A percentile compares a stretch with the other conserved stretches of the same genome.
These are phyloP conservation scores for Caenorhabditis sp. DNA, from an alignment of 2,888 invertebrate species.

Conservation along the genomic window DNA sequence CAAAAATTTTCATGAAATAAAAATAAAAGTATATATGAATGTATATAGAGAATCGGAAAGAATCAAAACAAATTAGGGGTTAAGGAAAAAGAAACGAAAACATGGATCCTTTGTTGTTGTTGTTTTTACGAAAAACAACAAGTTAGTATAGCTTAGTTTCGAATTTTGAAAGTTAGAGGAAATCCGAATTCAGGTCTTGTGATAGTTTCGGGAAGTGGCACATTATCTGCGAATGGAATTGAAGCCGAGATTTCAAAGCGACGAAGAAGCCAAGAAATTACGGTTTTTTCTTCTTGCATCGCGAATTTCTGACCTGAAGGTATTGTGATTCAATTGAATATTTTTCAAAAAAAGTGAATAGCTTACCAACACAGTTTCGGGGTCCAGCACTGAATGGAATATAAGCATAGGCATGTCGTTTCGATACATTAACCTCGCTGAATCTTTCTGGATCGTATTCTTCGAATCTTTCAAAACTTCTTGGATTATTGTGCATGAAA, in stretches of 20 bases:
- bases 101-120: too few relatives aligned
- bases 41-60: too few relatives aligned
- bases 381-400: conserved; percentile 74
- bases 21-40: too few relatives aligned
- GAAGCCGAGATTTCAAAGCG: conserved; percentile 55
- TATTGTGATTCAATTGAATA: neutral
- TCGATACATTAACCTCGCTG: conserved; percentile 40
- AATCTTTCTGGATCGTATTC: conserved; percentile 48
- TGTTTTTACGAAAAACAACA: neutral
- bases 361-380: conserved; percentile 73
- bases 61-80: neutral
- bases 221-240: conserved; percentile 53
- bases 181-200: conserved; percentile 51
- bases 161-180: conserved; percentile 30
- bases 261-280: conserved; percentile 71
- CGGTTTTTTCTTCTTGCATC: conserved; percentile 69
- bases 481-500: conserved; percentile 49
- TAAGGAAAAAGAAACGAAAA: too few relatives aligned
- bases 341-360: neutral
- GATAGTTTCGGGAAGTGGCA: conserved; percentile 56
- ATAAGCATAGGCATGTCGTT: conserved; percentile 73
- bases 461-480: conserved; percentile 24
- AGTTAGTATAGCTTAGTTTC: neutral
- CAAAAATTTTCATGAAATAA: too few relatives aligned
- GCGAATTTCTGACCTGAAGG: conserved; percentile 53